Evolutionary conservation across 2,888 invertebrate species (phyloP), one percentile per base, ranked within the genome.

Genomic region (Callinectes sapidus): DNA sequence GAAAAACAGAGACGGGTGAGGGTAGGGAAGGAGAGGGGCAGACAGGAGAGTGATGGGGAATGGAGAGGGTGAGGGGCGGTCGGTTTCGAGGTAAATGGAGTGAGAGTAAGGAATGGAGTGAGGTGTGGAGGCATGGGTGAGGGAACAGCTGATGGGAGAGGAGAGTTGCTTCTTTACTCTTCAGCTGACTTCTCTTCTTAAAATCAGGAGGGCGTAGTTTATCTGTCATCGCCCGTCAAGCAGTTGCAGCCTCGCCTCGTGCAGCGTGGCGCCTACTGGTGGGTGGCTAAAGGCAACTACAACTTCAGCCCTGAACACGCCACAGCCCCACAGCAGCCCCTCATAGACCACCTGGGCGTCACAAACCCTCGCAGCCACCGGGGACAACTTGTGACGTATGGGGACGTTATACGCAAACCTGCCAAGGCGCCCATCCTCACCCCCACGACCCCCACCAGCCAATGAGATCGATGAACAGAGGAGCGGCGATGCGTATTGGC

Each of bases 391-490:
- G 23, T 55, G n/a, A 85, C 55, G 55, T 48, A 81, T 28, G 28
- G 42, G 48, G 54, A 81, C 39, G 48, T 90, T 55, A 32, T 90
- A 81, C 90, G 81, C 54, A 81, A 90, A 90, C 55, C 42, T 61
- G 71, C 71, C 55, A n/a, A 54, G 35, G 32, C 28, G 28, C 89
- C 35, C 81, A 39, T 35, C 92, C n/a, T 61, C 39, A 13, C 39
- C 66, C 90, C 85, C 61, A 18, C 23, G 42, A 61, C 85, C 92
- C 92, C 92, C 92, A 90, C 90, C 90, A 90, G 90, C 92, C 92
- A 92, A 92, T 92, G 88, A 87, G 92, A 92, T 92, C 92, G 92
- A 92, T 92, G 90, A 90, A 88, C 90, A 55, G 54, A 35, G 90
- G 81, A 77, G 90, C 87, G 90, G 28, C 90, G 88, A 92, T 42